phyloP scores from a whole-genome alignment of 2,113 vertebrate genomes.

The Tylochromis polylepis region DNA sequence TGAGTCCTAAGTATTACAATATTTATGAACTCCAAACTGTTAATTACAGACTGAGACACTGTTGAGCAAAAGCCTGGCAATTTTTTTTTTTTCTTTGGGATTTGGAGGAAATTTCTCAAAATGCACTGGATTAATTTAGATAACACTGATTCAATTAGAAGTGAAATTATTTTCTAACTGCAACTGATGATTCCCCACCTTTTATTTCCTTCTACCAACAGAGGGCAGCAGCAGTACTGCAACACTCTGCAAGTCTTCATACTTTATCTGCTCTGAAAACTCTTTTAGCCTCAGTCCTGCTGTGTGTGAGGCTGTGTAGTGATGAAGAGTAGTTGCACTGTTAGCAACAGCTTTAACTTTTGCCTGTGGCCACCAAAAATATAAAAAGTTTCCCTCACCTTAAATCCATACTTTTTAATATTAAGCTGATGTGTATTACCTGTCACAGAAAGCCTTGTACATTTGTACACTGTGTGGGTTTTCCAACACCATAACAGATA shows the following conservation, averaged over 20 bases:
- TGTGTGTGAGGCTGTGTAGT: neutral
- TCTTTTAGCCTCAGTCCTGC: neutral
- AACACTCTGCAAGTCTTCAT: neutral
- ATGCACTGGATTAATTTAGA: neutral
- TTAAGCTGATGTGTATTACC: neutral
- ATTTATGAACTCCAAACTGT: conserved; percentile 8
- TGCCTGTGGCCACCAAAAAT: neutral
- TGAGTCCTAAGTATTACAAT: neutral
- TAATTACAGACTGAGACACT: neutral
- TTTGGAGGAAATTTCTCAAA: neutral
- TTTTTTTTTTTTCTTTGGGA: neutral
- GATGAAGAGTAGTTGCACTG: neutral
- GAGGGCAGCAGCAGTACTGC: conserved; percentile 61
- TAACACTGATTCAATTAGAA: neutral
- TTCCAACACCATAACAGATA: neutral
- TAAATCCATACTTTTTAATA: neutral
- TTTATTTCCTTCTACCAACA: conserved; percentile 17
- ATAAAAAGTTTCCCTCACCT: neutral
- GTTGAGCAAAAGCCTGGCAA: neutral
- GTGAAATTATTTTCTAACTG: neutral
- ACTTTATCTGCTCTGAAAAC: neutral
- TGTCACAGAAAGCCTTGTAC: neutral
- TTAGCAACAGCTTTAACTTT: neutral
- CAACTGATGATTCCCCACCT: neutral
- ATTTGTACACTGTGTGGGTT: neutral